Conservation (phyloP, 2,113 vertebrate genomes). For the Takifugu flavidus region DNA sequence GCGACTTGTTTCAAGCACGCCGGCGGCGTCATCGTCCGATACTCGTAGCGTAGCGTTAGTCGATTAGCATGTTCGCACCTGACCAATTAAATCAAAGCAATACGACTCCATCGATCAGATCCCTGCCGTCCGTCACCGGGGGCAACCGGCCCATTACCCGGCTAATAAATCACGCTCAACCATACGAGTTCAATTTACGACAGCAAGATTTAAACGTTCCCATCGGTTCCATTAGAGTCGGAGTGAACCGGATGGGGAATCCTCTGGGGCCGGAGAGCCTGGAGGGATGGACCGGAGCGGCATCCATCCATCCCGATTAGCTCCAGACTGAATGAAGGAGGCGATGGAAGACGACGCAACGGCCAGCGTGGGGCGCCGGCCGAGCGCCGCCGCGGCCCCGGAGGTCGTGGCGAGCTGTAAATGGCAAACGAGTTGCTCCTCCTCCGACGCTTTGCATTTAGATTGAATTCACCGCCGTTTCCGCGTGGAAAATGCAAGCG, state of each 20-base stretch:
- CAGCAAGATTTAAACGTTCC: neutral
- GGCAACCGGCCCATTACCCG: neutral
- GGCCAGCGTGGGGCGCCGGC: slow-evolving; percentile 33
- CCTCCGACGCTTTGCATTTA: slow-evolving; percentile 67
- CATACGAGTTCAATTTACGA: neutral
- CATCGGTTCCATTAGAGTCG: slow-evolving; percentile 5
- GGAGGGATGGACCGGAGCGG: slow-evolving; percentile 21
- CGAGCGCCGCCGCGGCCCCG: neutral
- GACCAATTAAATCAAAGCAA: slow-evolving; percentile 8
- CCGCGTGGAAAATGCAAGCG: slow-evolving; percentile 31
- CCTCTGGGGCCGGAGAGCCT: slow-evolving; percentile 23
- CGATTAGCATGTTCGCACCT: neutral
- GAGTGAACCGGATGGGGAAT: slow-evolving; percentile 23
- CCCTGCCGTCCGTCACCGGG: slow-evolving; percentile 1
- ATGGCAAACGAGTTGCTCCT: slow-evolving; percentile 44
- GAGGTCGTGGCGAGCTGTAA: slow-evolving; percentile 36
- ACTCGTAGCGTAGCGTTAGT: neutral
- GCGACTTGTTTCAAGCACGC: no score
- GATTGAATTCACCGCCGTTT: slow-evolving; percentile 56
- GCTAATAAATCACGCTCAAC: neutral
- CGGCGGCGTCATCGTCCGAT: no score
- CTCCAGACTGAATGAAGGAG: slow-evolving; percentile 41
- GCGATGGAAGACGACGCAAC: slow-evolving; percentile 23
- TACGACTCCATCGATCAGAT: neutral
- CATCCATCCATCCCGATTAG: slow-evolving; percentile 61